Conservation (phyloP, 2,113 vertebrate genomes). For the Manacus vitellinus region DNA sequence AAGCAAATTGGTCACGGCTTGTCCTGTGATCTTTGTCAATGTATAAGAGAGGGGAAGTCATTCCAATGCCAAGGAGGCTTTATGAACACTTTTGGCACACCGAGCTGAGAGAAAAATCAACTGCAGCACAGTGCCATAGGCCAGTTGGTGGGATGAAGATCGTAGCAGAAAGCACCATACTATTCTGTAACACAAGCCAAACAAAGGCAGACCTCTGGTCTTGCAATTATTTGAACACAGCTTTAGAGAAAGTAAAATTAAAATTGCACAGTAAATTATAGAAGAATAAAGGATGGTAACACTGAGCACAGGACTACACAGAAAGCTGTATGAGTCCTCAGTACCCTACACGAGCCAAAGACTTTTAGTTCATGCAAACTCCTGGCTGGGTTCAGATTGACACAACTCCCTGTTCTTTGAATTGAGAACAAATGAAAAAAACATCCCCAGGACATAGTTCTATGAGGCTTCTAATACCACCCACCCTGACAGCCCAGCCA, state of each 20-base stretch:
- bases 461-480: not conserved
- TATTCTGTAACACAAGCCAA: constrained; percentile 81
- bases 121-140: not conserved
- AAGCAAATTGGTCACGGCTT: constrained; percentile 9
- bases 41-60: not conserved
- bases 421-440: not conserved
- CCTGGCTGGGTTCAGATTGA: not conserved
- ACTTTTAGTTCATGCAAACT: not conserved
- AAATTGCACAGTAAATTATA: not conserved
- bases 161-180: constrained; percentile 85
- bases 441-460: not conserved
- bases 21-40: constrained; percentile 8
- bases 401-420: not conserved
- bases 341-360: not conserved
- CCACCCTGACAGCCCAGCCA: not conserved
- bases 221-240: not conserved
- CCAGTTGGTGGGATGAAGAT: constrained; percentile 85
- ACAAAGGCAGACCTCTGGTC: not conserved
- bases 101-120: not conserved
- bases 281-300: not conserved
- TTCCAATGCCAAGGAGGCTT: not conserved
- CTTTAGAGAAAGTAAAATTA: not conserved
- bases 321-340: not conserved
- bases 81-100: not conserved
- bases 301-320: not conserved